Percentiles rank a stretch among this genome's conserved stretches.
These are phyloP conservation scores for Cherax destructor DNA, from an alignment of 1,140 invertebrate species.

Conservation along the genomic window DNA sequence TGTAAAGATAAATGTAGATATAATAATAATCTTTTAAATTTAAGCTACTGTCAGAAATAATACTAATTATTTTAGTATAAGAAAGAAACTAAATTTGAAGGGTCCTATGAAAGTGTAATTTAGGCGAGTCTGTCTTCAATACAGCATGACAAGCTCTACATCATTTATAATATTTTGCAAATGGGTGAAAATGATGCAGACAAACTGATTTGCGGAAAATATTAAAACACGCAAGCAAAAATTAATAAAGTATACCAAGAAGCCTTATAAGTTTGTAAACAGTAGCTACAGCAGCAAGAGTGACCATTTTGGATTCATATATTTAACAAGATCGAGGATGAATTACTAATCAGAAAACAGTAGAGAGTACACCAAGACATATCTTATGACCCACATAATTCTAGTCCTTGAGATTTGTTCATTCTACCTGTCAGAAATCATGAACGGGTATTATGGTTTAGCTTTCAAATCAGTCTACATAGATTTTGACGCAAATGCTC, in stretches of 20 bases:
- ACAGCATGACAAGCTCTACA: not conserved
- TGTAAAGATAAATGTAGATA: not conserved
- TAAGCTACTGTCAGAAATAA: not conserved
- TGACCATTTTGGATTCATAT: not conserved
- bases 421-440: constrained; percentile 2
- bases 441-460: constrained; percentile 7
- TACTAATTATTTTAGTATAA: not conserved
- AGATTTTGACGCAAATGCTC: constrained; percentile 1
- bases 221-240: not conserved
- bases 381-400: not conserved
- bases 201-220: no score
- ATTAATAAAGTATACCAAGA: not conserved
- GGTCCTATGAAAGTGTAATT: not conserved
- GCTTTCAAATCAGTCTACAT: not conserved
- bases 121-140: not conserved
- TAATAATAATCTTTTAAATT: not conserved
- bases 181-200: not conserved
- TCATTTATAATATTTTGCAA: not conserved
- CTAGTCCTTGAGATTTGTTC: not conserved
- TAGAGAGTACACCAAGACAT: not conserved
- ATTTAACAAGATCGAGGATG: not conserved
- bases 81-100: not conserved
- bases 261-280: not conserved
- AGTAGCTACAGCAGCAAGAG: not conserved
- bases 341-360: not conserved